Base-by-base conservation (phyloP, 2,797 vertebrate genomes). In the Rhadinocentrus ornatus region DNA sequence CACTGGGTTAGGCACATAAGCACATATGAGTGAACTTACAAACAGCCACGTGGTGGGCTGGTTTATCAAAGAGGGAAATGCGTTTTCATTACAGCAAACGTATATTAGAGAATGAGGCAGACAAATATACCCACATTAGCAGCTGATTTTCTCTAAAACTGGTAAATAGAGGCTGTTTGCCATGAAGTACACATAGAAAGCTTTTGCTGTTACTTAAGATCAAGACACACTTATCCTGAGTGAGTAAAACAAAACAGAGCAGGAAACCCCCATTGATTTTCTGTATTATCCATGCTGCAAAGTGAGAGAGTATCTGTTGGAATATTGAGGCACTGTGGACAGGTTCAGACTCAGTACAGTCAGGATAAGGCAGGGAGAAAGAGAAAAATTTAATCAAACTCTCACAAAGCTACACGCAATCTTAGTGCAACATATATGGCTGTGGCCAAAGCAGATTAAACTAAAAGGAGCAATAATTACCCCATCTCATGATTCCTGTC, bases 381-480 rank as follows among this genome's bases (percentile, higher is more conserved):
- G 1, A 16, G 35, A 12, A 39, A 77, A 29, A 68, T 20, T 20
- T 10, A 61, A 8, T 48, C 15, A 27, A 61, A 65, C 55, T 75
- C 53, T 57, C 34, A 66, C 46, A 66, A 44, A 71, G n/a, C 71
- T 71, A 22, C 31, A 63, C 0, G 69, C 66, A 84, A 81, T 80
- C 63, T 50, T 26, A 69, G 27, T 59, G 78, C 62, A 75, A 86
- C 70, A 58, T n/a, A 39, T n/a, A 29, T 31, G 48, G 54, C 52
- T n/a, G 60, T 50, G 50, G 59, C 46, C 54, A 41, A 58, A 53
- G 52, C 64, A 39, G 71, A 84, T 75, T 72, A 57, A 63, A 81
- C 18, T 66, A 59, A 78, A 71, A 62, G 64, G 71, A 50, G 46
- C 69, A 60, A 74, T 87, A 86, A 85, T 87, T 80, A 71, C 70